Evolutionary conservation across 2,888 invertebrate genomes (phyloP).

Genomic region (Augochlorella aurata): DNA sequence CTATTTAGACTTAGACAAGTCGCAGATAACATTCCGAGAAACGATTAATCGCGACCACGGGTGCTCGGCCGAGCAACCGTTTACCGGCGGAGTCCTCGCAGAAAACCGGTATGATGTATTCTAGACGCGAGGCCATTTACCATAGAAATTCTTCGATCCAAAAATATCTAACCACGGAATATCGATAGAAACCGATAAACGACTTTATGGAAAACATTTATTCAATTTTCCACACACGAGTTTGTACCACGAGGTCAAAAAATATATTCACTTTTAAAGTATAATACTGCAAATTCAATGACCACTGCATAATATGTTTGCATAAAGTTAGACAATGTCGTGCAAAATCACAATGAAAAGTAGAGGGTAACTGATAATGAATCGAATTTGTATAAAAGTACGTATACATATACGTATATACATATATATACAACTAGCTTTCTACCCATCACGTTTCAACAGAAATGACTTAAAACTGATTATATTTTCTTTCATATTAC

Average conservation of each 20-base stretch:
- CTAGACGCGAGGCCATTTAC: conserved; percentile 15
- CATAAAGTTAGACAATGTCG: background rate
- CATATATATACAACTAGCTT: too few relatives aligned
- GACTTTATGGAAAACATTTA: background rate
- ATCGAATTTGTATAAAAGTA: background rate
- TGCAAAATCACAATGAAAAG: background rate
- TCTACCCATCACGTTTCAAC: too few relatives aligned
- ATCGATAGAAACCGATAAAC: background rate
- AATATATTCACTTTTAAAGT: too few relatives aligned
- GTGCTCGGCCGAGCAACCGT: conserved; percentile 13
- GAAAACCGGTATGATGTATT: conserved; percentile 37
- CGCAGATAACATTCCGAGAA: conserved; percentile 52
- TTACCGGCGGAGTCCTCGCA: conserved; percentile 30
- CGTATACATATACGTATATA: too few relatives aligned
- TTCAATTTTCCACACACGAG: background rate
- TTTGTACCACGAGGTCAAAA: background rate
- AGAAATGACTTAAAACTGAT: too few relatives aligned
- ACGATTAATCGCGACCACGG: conserved; percentile 49
- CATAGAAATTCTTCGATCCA: conserved; percentile 6
- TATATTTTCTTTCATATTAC: too few relatives aligned
- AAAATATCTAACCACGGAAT: background rate
- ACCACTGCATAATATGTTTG: too few relatives aligned
- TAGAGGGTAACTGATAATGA: too few relatives aligned
- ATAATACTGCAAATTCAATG: too few relatives aligned
- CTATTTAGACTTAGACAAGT: conserved; percentile 56